Conservation (phyloP, 2,113 vertebrate species). For the Genyomyrus donnyi region DNA sequence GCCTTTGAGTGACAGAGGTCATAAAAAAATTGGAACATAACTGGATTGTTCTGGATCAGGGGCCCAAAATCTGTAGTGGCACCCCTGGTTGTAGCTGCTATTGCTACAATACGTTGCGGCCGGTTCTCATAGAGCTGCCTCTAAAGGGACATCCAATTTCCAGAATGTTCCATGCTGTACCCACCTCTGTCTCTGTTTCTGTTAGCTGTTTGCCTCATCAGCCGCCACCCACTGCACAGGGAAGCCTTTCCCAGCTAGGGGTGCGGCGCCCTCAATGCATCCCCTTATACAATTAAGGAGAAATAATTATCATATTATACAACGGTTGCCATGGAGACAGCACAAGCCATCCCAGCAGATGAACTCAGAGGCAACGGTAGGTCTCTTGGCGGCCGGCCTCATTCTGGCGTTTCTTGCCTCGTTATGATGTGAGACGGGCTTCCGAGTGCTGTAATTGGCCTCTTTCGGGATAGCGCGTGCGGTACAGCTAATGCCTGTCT, state of each 20-base stretch:
- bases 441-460: background rate
- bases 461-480: background rate
- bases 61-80: background rate
- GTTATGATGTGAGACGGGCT: background rate
- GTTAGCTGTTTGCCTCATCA: background rate
- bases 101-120: background rate
- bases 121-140: background rate
- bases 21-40: background rate
- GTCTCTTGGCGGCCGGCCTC: background rate
- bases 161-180: background rate
- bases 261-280: background rate
- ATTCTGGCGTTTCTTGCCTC: background rate
- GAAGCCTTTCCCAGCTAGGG: background rate
- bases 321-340: conserved; percentile 13
- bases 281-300: background rate
- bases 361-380: background rate
- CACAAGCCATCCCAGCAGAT: background rate
- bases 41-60: background rate
- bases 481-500: background rate
- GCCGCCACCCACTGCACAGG: background rate
- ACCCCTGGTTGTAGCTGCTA: background rate
- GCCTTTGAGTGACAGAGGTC: background rate
- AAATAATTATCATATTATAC: conserved; percentile 19
- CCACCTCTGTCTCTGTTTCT: background rate
- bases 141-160: background rate